Percentiles rank a stretch among this genome's conserved stretches.
These are phyloP conservation scores for Aviceda subcristata DNA, from an alignment of 2,113 vertebrate species.

Conservation along the genomic window DNA sequence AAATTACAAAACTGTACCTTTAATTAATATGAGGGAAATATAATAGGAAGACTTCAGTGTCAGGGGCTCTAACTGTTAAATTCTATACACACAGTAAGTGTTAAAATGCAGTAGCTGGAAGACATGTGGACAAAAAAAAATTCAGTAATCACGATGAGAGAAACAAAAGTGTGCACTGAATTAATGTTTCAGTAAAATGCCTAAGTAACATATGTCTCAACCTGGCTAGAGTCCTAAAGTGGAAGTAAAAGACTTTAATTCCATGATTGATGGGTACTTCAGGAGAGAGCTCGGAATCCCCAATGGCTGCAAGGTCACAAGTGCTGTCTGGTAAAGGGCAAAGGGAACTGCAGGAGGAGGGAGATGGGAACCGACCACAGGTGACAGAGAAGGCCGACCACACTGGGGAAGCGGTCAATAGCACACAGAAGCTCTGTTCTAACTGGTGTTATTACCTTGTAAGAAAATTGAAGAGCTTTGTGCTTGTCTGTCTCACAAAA, in stretches of 20 bases:
- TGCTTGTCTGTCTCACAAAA: conserved; percentile 2
- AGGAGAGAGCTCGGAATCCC: background rate
- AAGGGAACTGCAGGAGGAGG: background rate
- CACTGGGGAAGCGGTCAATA: background rate
- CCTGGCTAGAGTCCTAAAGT: conserved; percentile 13
- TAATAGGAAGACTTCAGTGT: background rate
- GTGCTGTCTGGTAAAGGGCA: background rate
- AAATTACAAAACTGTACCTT: background rate
- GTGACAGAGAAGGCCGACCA: background rate
- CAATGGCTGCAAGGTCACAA: background rate
- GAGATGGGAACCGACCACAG: background rate
- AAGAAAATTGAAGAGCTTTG: background rate
- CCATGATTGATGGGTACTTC: background rate
- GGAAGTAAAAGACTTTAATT: background rate
- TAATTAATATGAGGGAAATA: background rate
- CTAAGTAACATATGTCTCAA: conserved; percentile 20
- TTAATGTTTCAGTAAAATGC: background rate
- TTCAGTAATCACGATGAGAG: background rate
- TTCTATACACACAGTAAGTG: background rate
- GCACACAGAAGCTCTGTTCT: background rate
- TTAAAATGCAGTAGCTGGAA: background rate
- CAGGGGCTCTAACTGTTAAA: background rate
- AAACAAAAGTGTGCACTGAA: background rate
- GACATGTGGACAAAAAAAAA: background rate
- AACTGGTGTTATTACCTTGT: background rate